A percentile compares a stretch with the other conserved stretches of the same genome.
These are phyloP conservation scores for Bergia puertoricense DNA, from an alignment of 92 coral and sea anemone genomes.

Conservation along the genomic window DNA sequence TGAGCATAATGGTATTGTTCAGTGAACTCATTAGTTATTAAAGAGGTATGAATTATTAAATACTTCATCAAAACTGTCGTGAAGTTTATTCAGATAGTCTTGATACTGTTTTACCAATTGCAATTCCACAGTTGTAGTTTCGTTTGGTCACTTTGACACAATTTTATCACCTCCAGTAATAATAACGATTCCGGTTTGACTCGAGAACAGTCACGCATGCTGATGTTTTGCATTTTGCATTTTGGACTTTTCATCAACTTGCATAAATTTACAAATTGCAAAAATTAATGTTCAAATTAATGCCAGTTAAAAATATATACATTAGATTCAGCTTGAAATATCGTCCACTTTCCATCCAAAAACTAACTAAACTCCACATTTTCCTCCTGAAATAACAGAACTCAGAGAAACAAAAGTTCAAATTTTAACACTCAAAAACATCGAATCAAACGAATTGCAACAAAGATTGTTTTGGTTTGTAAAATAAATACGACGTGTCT, in stretches of 20 bases:
- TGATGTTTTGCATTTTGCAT: background rate
- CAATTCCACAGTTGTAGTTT: background rate
- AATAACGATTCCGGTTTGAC: background rate
- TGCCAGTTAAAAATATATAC: background rate
- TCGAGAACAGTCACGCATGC: no score
- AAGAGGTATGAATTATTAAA: constrained; percentile 26
- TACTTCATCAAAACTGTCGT: background rate
- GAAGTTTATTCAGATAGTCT: background rate
- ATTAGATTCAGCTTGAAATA: background rate
- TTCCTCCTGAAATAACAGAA: background rate
- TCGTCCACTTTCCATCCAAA: no score
- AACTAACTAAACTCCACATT: background rate
- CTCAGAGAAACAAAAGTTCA: background rate
- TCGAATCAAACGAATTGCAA: background rate
- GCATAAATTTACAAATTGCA: constrained; percentile 7
- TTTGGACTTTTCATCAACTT: background rate
- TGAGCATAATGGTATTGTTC: background rate
- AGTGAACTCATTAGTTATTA: constrained; percentile 14
- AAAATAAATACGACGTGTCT: constrained; percentile 1
- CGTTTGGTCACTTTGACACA: background rate
- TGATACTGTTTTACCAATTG: background rate
- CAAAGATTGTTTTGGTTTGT: constrained; percentile 5
- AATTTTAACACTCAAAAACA: background rate
- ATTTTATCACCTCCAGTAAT: background rate
- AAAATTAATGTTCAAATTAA: background rate